Conservation (phyloP, 2,797 vertebrate species). For the Margarornis squamiger region DNA sequence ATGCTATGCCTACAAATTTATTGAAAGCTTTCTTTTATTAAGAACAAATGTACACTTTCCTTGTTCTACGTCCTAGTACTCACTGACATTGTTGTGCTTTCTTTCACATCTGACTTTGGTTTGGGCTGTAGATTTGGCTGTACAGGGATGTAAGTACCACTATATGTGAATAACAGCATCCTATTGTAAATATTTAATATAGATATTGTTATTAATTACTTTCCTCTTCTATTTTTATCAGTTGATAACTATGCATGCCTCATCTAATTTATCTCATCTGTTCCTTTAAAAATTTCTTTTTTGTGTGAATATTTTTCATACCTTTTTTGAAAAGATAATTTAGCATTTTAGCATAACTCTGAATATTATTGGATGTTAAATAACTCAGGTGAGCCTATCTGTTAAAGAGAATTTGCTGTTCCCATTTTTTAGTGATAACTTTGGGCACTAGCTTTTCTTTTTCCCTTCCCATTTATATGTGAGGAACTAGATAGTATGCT, state of each 20-base stretch:
- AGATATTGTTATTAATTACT: conserved; percentile 74
- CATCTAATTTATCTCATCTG: conserved; percentile 75
- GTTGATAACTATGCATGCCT: conserved; percentile 80
- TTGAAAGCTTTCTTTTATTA: conserved; percentile 86
- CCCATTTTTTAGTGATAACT: conserved; percentile 52
- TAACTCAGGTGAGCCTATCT: conserved; percentile 47
- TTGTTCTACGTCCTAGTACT: conserved; percentile 91
- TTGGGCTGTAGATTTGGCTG: conserved; percentile 99
- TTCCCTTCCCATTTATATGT: conserved; percentile 46
- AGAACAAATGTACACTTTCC: conserved; percentile 85
- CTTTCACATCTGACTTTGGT: conserved; percentile 97
- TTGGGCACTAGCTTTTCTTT: conserved; percentile 70
- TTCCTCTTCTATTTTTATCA: conserved; percentile 75
- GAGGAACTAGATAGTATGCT: conserved; percentile 70
- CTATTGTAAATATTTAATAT: conserved; percentile 77
- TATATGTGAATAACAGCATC: conserved; percentile 88
- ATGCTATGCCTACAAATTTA: conserved; percentile 86
- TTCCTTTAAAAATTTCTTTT: conserved; percentile 66
- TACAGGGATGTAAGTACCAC: conserved; percentile 99
- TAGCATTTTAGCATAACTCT: conserved; percentile 55
- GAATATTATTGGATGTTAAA: conserved; percentile 59
- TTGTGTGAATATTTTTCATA: conserved; percentile 73
- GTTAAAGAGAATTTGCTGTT: conserved; percentile 53
- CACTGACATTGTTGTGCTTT: conserved; percentile 99
- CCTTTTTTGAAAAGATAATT: conserved; percentile 55